Percentiles rank a stretch among this genome's conserved stretches.
phyloP scores from a whole-genome alignment of 2,113 vertebrate species.

The Malurus elegans region DNA sequence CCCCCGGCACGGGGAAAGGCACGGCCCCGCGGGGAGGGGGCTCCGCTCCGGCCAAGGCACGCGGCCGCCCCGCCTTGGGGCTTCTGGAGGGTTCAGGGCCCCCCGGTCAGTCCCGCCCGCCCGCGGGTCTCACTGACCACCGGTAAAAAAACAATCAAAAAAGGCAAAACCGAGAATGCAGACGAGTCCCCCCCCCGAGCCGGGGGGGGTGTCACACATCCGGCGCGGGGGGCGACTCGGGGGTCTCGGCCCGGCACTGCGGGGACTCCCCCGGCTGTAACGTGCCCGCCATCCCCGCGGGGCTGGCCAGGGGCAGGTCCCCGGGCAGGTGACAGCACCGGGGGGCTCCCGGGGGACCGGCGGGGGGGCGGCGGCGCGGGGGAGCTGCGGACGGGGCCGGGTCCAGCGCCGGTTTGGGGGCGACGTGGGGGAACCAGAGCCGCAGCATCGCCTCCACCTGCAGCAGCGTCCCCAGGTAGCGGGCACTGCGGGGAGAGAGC shows the following conservation, averaged over 20 bases:
- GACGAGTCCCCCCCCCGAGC: background rate
- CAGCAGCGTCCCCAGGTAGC: conserved; percentile 85
- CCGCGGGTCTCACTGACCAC: background rate
- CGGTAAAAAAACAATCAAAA: background rate
- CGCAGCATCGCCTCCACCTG: conserved; percentile 92
- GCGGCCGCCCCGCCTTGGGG: background rate
- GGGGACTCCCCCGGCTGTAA: background rate
- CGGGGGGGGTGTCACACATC: background rate
- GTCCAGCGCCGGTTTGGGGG: background rate
- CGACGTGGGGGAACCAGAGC: conserved; percentile 87
- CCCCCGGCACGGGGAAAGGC: background rate
- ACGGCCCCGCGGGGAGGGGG: background rate
- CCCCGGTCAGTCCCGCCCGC: background rate
- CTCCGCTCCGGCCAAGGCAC: background rate
- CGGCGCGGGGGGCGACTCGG: background rate
- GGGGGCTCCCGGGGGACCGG: background rate
- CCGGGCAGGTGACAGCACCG: background rate
- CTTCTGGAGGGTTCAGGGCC: background rate
- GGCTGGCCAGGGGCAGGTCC: background rate
- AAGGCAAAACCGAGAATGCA: background rate
- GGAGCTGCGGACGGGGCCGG: background rate
- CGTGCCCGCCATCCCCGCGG: background rate
- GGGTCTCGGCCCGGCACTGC: background rate
- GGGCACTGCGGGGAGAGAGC: conserved; percentile 72
- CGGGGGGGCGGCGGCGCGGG: background rate